phyloP scores from a whole-genome alignment of 2,888 invertebrate genomes.

The Parnassius smintheus region DNA sequence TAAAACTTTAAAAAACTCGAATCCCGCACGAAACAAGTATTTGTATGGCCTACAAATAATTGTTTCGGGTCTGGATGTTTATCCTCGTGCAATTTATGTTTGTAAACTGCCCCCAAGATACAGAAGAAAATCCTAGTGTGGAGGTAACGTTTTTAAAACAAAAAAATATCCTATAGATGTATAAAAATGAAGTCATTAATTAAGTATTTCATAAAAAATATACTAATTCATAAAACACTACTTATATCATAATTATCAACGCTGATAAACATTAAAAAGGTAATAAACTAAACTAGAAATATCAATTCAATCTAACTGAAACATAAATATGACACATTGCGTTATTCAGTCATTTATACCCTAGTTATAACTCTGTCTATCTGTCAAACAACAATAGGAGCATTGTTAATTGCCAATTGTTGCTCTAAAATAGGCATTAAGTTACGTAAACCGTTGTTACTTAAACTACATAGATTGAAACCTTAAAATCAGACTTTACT shows the following conservation, averaged over 20 bases:
- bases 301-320: slow-evolving; percentile 59
- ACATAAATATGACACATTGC: slow-evolving; percentile 62
- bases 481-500: slow-evolving; percentile 69
- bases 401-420: slow-evolving; percentile 71
- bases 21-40: too few species aligned
- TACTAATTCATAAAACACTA: neutral
- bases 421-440: slow-evolving; percentile 68
- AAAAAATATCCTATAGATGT: too few species aligned
- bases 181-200: too few species aligned
- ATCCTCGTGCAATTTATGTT: too few species aligned
- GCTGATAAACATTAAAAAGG: slow-evolving; percentile 24
- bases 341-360: slow-evolving; percentile 69
- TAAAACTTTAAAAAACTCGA: too few species aligned
- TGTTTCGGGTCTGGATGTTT: too few species aligned
- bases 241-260: slow-evolving; percentile 7
- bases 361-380: slow-evolving; percentile 69
- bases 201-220: too few species aligned
- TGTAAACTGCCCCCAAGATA: too few species aligned
- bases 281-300: slow-evolving; percentile 25
- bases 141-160: too few species aligned
- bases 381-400: slow-evolving; percentile 72
- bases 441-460: slow-evolving; percentile 68
- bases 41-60: too few species aligned
- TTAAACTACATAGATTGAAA: slow-evolving; percentile 38
- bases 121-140: too few species aligned